Base-by-base conservation (phyloP, 2,888 invertebrate species). In the Drosophila lutescens region DNA sequence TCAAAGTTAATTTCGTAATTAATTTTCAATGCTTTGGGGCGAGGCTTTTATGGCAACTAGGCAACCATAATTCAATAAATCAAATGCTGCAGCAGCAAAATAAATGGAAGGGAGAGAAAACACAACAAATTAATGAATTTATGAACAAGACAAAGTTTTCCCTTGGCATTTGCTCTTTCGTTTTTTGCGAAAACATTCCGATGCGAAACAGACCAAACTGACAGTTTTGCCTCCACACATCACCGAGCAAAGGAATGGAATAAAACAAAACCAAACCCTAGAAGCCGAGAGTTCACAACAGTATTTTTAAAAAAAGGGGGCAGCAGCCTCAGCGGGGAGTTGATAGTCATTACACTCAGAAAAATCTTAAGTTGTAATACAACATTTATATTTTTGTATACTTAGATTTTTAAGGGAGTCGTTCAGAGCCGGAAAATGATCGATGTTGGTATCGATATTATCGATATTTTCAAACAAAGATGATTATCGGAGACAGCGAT, bases 91-190 rank as follows among this genome's bases (percentile, higher is more conserved):
- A 85, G 88, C 86, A 75, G 26, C 50, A 46, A 55, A 34, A 49
- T 47, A 43, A 55, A 44, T 9, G n/a, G 23, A 4, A 10, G 36
- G 49, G 9, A 15, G 9, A 40, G 26, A 41, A 36, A 53, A 44
- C 56, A 40, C 65, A 65, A 74, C 76, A 87, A 89, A 89, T 87
- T 88, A 89, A 89, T 88, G 86, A 87, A 89, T 88, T 88, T 88
- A 89, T 88, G 87, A 89, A 84, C 78, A 85, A 72, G 74, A 75
- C 76, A 79, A 84, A 87, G 72, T 85, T 69, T 87, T 67, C 17
- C 84, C 82, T 71, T 73, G 40, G 30, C 58, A 56, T 32, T 85
- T 79, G 67, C 77, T 76, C 79, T 74, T 79, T 17, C 74, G 67
- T 69, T 55, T 70, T 38, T 54, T 65, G 66, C 60, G 56, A 74